phyloP scores from a whole-genome alignment of 2,797 vertebrate genomes.

The Smutsia temminckii region DNA sequence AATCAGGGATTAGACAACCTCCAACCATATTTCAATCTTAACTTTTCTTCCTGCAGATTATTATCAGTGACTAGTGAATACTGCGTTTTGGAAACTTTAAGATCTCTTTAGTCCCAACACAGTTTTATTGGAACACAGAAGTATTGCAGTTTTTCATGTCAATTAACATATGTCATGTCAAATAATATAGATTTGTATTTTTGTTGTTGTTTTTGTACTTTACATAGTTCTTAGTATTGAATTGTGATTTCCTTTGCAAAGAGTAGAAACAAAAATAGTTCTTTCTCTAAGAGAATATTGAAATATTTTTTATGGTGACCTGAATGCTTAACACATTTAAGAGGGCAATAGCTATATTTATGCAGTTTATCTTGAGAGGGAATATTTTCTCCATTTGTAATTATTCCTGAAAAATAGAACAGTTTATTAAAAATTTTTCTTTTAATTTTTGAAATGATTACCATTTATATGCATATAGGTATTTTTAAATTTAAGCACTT shows the following conservation, averaged over 20 bases:
- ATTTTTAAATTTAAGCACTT: neutral
- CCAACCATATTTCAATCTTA: neutral
- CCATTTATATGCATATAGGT: neutral
- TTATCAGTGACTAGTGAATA: neutral
- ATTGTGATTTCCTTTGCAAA: conserved; percentile 32
- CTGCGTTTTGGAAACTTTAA: neutral
- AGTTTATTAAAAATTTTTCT: conserved; percentile 32
- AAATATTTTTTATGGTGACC: neutral
- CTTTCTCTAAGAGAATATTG: conserved; percentile 1
- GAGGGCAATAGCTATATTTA: neutral
- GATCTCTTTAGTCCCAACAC: neutral
- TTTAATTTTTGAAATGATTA: conserved; percentile 42
- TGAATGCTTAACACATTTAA: neutral
- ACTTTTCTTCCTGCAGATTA: neutral
- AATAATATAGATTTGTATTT: neutral
- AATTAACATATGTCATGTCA: neutral
- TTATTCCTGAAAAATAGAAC: neutral
- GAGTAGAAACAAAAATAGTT: neutral
- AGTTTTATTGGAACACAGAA: neutral
- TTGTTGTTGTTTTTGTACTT: neutral
- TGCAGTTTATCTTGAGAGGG: neutral
- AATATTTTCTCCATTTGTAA: neutral
- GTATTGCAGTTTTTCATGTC: neutral
- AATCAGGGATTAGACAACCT: neutral
- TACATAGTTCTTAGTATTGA: conserved; percentile 20